Evolutionary conservation across 2,113 vertebrate genomes (phyloP), one percentile per base, ranked within the genome.

Genomic region (Phylloscopus trochilus): DNA sequence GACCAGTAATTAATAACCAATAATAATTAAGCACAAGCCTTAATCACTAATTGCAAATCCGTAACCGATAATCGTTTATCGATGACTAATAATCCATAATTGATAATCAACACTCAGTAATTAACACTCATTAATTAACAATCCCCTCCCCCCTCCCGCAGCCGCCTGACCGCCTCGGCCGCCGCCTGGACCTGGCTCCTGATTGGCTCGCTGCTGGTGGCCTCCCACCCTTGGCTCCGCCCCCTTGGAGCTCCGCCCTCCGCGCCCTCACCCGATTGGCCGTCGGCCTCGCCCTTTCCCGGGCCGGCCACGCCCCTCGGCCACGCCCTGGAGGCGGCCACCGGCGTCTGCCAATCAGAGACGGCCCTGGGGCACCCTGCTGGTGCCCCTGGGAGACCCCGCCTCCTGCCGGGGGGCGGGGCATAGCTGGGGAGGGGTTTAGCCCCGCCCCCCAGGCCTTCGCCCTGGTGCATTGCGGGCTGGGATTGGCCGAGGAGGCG

Each of bases 241-340:
- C 70, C 70, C 70, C 70, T 0, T 27, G 30, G 52, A 6, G 31
- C 31, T 19, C 31, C 31, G 70, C 70, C 70, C 52, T 56, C 0
- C 39, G 70, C 13, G 70, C 70, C 39, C 7, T 11, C 21, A 3
- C 23, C 39, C 70, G 70, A 14, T 27, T 73, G 70, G 70, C 9
- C 39, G 52, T 44, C 9, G 70, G 2, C 3, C 9, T 56, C 8
- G 23, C 5, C 0, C 16, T 56, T 0, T 43, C 70, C 1, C 70
- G 70, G 0, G 37, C 37, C 5, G 52, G 72, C 72, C 72, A 35
- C 72, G 72, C n/a, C 72, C 53, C 53, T 75, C 3, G 53, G 41
- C n/a, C 53, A 15, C 31, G 70, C 70, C 70, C 70, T 58, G 41
- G 70, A 74, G 53, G 70, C 30, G 13, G 70, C 70, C 70, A 74